Base-by-base conservation (phyloP, 1,140 invertebrate species). In the Centruroides sculpturatus region DNA sequence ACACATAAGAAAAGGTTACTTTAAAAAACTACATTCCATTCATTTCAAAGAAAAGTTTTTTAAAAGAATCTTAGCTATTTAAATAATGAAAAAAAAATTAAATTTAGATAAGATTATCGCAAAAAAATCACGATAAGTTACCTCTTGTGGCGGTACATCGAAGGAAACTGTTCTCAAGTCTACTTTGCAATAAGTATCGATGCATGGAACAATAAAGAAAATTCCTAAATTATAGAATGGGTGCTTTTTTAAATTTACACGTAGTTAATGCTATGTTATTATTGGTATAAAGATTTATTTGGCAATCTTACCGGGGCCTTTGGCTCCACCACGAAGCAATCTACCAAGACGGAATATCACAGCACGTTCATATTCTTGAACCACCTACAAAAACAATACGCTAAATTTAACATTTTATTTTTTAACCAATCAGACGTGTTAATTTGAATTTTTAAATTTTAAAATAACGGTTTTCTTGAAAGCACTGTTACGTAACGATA, bases 321-420 rank as follows among this genome's bases (percentile, higher is more conserved):
- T 89, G 34, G 90, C 90, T 34, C 90, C 91, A 49, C 91, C 91
- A n/a, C 85, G 83, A 49, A 89, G 75, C 35, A 93, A 77, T 55
- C 90, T 79, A 41, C 90, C 90, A 50, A 93, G 74, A 57, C 90
- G 82, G 72, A 93, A 93, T 71, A 92, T 92, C 50, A 93, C 88
- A 12, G 89, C 89, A 64, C 89, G 77, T 71, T 92, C 89, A 68
- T 92, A 92, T 69, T 92, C 89, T 71, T 91, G 87, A 23, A 92
- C 88, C 12, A 92, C 87, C 88, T 92, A 72, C n/a, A 77, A 53
- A 41, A 48, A 34, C 51, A 9, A 55, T 50, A 46, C 47, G 12
- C 10, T 8, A 13, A 11, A 23, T 36, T 35, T 13, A 57, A 48
- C 5, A 35, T 6, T 13, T 4, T 5, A 34, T 50, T 49, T 50